Percentiles rank a stretch among this genome's conserved stretches.
phyloP scores from a whole-genome alignment of 2,888 invertebrate species.

The Hydrotaea cyrtoneurina region DNA sequence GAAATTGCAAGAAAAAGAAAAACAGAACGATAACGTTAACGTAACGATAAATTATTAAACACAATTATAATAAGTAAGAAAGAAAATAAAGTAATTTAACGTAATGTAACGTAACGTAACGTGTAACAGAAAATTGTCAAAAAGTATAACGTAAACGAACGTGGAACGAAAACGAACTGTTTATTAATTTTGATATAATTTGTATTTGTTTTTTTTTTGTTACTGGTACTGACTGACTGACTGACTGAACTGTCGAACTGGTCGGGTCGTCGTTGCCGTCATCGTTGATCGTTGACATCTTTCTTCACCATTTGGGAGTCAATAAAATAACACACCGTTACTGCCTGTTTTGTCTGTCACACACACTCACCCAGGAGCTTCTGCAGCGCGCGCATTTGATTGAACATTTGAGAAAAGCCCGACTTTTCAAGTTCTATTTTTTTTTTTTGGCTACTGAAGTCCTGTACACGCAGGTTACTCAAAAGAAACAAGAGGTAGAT shows the following conservation, averaged over 20 bases:
- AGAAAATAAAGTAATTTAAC: conserved; percentile 57
- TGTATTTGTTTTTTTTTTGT: neutral
- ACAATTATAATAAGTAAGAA: conserved; percentile 45
- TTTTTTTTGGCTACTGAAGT: neutral
- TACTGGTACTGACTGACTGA: conserved; percentile 23
- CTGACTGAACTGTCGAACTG: neutral
- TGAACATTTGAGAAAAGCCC: neutral
- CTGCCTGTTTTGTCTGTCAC: conserved; percentile 15
- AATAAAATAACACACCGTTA: conserved; percentile 33
- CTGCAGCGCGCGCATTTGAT: conserved; percentile 24
- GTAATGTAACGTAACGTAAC: conserved; percentile 61
- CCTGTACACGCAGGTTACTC: neutral
- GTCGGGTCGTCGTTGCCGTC: conserved; percentile 1
- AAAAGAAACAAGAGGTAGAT: no score
- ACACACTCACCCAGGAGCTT: conserved; percentile 2
- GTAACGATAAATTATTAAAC: conserved; percentile 53
- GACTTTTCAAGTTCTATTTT: neutral
- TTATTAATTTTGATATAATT: conserved; percentile 51
- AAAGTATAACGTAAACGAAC: conserved; percentile 48
- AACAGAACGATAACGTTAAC: conserved; percentile 24
- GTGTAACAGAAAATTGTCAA: conserved; percentile 66
- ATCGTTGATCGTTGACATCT: neutral
- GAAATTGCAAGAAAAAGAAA: neutral
- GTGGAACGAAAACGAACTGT: conserved; percentile 67
- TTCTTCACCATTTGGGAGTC: neutral